Evolutionary conservation across 2,888 invertebrate species (phyloP).

Genomic region (Agrochola circellaris): DNA sequence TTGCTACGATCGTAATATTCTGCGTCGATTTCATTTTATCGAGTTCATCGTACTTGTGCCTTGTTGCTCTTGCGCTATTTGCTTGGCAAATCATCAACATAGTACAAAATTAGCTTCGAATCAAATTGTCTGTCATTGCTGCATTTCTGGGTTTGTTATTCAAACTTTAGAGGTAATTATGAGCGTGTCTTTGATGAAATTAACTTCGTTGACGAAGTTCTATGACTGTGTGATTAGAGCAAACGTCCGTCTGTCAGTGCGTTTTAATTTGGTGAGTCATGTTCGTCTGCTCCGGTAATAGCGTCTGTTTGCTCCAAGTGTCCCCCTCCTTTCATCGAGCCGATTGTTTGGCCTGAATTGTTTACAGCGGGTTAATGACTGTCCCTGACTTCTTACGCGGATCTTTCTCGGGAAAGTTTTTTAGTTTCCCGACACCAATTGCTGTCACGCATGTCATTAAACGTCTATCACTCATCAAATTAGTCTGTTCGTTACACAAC

Average conservation of each 20-base stretch:
- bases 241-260: conserved; percentile 61
- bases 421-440: conserved; percentile 80
- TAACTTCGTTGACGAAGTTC: conserved; percentile 54
- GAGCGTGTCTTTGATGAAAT: conserved; percentile 41
- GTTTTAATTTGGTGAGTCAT: conserved; percentile 78
- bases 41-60: conserved; percentile 75
- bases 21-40: conserved; percentile 59
- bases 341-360: conserved; percentile 85
- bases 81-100: conserved; percentile 78
- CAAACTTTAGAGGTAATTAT: conserved; percentile 43
- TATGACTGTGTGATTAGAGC: conserved; percentile 43
- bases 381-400: conserved; percentile 81
- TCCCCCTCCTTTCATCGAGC: conserved; percentile 75
- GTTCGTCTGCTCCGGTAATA: conserved; percentile 74
- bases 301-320: conserved; percentile 78
- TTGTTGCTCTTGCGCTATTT: conserved; percentile 69
- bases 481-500: conserved; percentile 47
- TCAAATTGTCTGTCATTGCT: conserved; percentile 67
- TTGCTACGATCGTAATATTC: conserved; percentile 57
- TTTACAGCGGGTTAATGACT: conserved; percentile 84
- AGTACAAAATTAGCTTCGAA: conserved; percentile 68
- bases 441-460: conserved; percentile 66
- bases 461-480: conserved; percentile 62
- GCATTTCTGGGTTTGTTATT: conserved; percentile 50
- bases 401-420: conserved; percentile 77